These are phyloP conservation scores for Lepisosteus oculatus DNA, from an alignment of 2,113 vertebrate species.

Conservation along the genomic window DNA sequence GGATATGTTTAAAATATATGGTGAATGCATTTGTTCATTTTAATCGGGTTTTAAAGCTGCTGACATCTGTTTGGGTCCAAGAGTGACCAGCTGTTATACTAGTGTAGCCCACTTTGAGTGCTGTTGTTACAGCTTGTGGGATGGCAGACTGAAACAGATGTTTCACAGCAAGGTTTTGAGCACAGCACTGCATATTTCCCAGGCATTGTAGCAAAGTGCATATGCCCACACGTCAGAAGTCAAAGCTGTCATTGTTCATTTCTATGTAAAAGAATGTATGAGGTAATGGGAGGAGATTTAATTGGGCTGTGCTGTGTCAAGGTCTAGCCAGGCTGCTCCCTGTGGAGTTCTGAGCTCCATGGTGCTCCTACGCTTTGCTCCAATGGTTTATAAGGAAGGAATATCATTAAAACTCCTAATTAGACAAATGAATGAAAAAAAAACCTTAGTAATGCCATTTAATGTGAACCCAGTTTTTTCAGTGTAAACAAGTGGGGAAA, in stretches of 20 bases:
- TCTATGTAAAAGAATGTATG: slow-evolving; percentile 72
- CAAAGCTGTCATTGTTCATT: slow-evolving; percentile 80
- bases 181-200: slow-evolving; percentile 21
- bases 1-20: no score
- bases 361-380: neutral
- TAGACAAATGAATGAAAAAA: neutral
- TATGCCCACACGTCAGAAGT: slow-evolving; percentile 64
- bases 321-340: neutral
- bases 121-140: slow-evolving; percentile 19
- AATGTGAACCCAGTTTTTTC: neutral
- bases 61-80: neutral
- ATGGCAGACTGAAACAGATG: slow-evolving; percentile 36
- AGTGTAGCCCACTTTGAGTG: neutral
- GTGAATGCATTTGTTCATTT: neutral
- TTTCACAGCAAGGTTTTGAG: slow-evolving; percentile 4
- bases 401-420: neutral
- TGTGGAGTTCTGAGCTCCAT: slow-evolving; percentile 3
- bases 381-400: neutral
- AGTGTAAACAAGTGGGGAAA: no score
- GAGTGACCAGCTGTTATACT: neutral
- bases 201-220: slow-evolving; percentile 26
- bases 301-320: slow-evolving; percentile 45
- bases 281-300: slow-evolving; percentile 76
- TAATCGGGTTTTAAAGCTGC: neutral
- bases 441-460: neutral